Evolutionary conservation across 2,888 invertebrate genomes (phyloP), one percentile per base, ranked within the genome.

Genomic region (Megamerina dolium): DNA sequence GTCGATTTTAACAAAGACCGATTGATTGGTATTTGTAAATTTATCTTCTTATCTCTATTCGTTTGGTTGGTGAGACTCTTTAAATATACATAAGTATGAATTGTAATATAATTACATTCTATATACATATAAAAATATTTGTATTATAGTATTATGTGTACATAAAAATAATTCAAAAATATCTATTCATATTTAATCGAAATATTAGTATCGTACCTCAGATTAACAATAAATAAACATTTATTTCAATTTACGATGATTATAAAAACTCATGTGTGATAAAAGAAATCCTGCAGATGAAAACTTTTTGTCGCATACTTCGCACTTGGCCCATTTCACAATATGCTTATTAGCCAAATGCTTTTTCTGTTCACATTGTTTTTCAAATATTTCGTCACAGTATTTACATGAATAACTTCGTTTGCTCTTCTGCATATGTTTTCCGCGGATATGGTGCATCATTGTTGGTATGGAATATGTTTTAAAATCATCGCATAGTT

Each of bases 201-300:
- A n/a, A n/a, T n/a, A n/a, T n/a, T n/a, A n/a, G n/a, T n/a, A n/a
- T n/a, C n/a, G n/a, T n/a, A n/a, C n/a, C n/a, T n/a, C n/a, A n/a
- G n/a, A n/a, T n/a, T n/a, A n/a, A n/a, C n/a, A n/a, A n/a, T n/a
- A n/a, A n/a, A n/a, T n/a, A n/a, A n/a, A n/a, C n/a, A 10, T 33
- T 21, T 37, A 48, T 17, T 48, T 45, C n/a, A 49, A 43, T 35
- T 43, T 45, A 23, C 41, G 45, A 23, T 49, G 48, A 21, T 43
- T 49, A 13, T 31, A n/a, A 3, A 37, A 32, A 5, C 41, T 41
- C 45, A 49, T 45, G 16, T 49, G 49, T 9, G 38, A 30, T 20
- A 43, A 20, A n/a, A 49, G 21, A 3, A 37, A n/a, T 8, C 43
- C 26, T 13, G 26, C 30, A n/a, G 34, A 40, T 14, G 14, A 27